Base-by-base conservation (phyloP, 2,113 vertebrate species). In the Acrocephalus kingi region DNA sequence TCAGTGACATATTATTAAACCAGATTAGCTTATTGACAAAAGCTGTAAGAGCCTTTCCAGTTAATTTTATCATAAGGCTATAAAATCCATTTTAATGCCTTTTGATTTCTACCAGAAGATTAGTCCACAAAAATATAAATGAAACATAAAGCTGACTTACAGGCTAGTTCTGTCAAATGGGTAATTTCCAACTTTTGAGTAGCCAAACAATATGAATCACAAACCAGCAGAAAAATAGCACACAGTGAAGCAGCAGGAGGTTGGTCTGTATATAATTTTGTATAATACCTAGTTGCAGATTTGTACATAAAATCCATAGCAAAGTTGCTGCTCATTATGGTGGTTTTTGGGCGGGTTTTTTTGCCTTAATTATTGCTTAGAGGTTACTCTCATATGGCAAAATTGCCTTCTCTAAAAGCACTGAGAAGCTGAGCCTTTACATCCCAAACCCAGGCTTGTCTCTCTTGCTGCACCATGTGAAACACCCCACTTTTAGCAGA, bases 11-110 rank as follows among this genome's bases (percentile, higher is more conserved):
- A 31, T 45, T 71, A 84, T 61, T 88, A 88, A 94, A 84, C 23
- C 31, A 93, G 92, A 93, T 93, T 64, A 89, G 43, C 41, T 94
- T 94, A 95, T 87, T 96, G 93, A 92, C 83, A 88, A 94, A 91
- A 90, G 52, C 46, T 74, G 41, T 61, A 75, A 77, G 86, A 91
- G 27, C 41, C 48, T 49, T 96, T 75, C 73, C 66, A 54, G 90
- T 75, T 92, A 90, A 86, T 88, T 93, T 90, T 92, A 68, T 95
- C 74, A 37, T 58, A 72, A 84, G 46, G 48, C 48, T 67, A 30
- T 71, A 84, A 96, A 95, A 88, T 90, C 63, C 48, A 78, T 90
- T 94, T 88, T 80, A 94, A 94, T 61, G 61, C 63, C 68, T 86
- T 93, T 85, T 90, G 85, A 92, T 90, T 93, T 89, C 88, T 74